phyloP scores from a whole-genome alignment of 2,113 vertebrate species.

The Capreolus pygargus region DNA sequence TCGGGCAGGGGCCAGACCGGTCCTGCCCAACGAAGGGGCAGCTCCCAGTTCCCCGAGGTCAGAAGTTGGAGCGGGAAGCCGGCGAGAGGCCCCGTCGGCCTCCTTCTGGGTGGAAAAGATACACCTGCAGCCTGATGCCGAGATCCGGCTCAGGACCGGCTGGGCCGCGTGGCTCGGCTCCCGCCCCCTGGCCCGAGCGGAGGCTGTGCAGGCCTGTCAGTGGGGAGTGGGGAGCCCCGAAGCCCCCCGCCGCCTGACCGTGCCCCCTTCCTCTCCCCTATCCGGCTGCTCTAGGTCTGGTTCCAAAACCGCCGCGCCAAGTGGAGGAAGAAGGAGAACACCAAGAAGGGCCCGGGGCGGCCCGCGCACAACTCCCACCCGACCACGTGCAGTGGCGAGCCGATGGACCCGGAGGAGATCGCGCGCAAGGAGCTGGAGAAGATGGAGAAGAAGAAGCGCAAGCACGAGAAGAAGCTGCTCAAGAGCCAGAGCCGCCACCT shows the following conservation, averaged over 20 bases:
- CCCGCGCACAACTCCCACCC: constrained; percentile 98
- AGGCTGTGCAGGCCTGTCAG: neutral
- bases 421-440: constrained; percentile 94
- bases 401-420: constrained; percentile 98
- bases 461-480: constrained; percentile 95
- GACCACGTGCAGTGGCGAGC: constrained; percentile 97
- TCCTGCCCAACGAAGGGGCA: neutral
- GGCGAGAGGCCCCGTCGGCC: neutral
- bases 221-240: neutral
- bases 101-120: constrained; percentile 13
- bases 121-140: neutral
- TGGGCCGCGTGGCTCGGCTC: neutral
- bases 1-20: neutral
- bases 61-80: constrained; percentile 38
- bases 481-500: constrained; percentile 91
- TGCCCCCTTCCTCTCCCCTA: constrained; percentile 78
- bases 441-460: constrained; percentile 96
- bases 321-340: constrained; percentile 99
- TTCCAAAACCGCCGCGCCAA: constrained; percentile 99
- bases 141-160: neutral
- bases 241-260: constrained; percentile 56
- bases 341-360: constrained; percentile 97
- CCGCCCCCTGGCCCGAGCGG: neutral
- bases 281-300: constrained; percentile 92
- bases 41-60: constrained; percentile 17